Evolutionary conservation across 2,888 invertebrate genomes (phyloP), one percentile per base, ranked within the genome.

Genomic region (Diadegma fenestrale): DNA sequence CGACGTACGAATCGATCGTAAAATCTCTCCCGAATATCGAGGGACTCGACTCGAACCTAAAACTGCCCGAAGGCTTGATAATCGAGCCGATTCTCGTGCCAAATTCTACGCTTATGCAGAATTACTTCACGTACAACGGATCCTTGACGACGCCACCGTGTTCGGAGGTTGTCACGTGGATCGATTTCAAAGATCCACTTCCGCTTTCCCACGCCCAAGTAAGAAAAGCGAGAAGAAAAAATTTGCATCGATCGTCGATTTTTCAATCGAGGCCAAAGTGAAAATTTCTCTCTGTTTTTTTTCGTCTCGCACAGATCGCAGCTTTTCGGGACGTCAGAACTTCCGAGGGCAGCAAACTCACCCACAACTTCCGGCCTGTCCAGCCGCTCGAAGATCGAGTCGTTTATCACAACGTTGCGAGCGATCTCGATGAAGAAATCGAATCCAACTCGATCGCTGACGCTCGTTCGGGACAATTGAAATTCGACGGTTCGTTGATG

Each of bases 111-210:
- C 33, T 64, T 66, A 93, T 95, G 84, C 92, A 95, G 51, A 94
- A 96, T 54, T 98, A 97, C 94, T 98, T 96, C 94, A 98, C 97
- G 0, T 98, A 98, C 92, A 95, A 95, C 64, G 98, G 98, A 0
- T 98, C 98, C 0, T 93, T 98, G 87, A 98, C 98, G 4, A 98
- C 98, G 2, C 98, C 98, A 2, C 98, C 98, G 0, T 97, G 97
- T 89, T 95, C 95, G 30, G 98, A 98, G 94, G 96, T 97, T 71
- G 98, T 98, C 58, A 96, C 96, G 58, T 98, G 98, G 98, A 96
- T 98, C 82, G 97, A 98, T 90, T 97, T 97, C 90, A 96, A 96
- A 89, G 95, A 96, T 84, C 96, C 97, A 0, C 96, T 98, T 7
- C 93, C 94, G 85, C 94, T 97, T 80, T 96, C 96, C 0, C 96